Conservation (phyloP, 2,113 vertebrate species). For the Phrynosoma blainvillii region DNA sequence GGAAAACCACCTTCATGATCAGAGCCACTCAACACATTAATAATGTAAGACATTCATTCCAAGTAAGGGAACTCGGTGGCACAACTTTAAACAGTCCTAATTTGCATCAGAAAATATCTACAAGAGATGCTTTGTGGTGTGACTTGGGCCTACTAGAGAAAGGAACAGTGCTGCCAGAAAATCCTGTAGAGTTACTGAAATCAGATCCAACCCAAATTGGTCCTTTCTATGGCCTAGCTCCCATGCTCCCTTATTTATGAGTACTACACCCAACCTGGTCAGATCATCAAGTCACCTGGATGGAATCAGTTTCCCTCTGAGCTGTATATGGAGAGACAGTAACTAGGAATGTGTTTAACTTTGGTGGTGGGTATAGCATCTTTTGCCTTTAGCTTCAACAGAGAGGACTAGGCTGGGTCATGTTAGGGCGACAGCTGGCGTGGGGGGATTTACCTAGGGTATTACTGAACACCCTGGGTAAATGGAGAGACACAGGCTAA, state of each 20-base stretch:
- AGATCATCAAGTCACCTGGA: background rate
- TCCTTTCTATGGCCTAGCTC: background rate
- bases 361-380: background rate
- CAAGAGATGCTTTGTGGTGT: background rate
- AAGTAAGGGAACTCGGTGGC: background rate
- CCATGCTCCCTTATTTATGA: background rate
- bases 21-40: background rate
- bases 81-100: background rate
- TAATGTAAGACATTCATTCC: background rate
- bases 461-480: slow-evolving; percentile 83
- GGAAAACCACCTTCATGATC: too few species aligned
- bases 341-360: background rate
- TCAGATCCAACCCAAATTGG: background rate
- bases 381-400: background rate
- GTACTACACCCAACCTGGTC: background rate
- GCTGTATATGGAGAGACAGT: background rate
- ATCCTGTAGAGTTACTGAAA: background rate
- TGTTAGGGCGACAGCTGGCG: slow-evolving; percentile 80
- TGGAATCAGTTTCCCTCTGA: background rate
- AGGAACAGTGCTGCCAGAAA: background rate
- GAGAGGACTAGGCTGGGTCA: slow-evolving; percentile 32
- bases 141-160: background rate
- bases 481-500: slow-evolving; percentile 84
- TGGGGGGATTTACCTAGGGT: slow-evolving; percentile 85
- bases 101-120: background rate